Conservation (phyloP, 2,888 invertebrate genomes). For the Junonia oenone region DNA sequence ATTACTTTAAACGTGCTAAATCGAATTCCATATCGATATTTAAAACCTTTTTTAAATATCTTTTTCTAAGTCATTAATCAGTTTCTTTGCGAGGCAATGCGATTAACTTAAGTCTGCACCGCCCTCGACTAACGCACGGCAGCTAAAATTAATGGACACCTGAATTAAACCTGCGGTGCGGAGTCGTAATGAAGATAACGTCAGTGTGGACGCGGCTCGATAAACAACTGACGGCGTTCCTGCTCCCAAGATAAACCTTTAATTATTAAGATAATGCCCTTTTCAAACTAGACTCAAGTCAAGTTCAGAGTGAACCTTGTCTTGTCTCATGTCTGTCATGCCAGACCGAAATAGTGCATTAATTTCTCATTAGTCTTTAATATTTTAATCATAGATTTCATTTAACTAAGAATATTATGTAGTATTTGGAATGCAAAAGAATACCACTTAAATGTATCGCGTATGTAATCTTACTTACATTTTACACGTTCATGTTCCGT, state of each 20-base stretch:
- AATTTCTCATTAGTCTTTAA: background rate
- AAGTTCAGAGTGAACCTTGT: conserved; percentile 5
- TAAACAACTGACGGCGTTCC: conserved; percentile 70
- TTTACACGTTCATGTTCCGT: background rate
- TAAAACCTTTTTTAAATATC: background rate
- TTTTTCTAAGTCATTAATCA: background rate
- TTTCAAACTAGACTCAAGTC: conserved; percentile 16
- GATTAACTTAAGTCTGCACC: conserved; percentile 8
- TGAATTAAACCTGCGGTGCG: conserved; percentile 65
- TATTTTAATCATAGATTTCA: background rate
- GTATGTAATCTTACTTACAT: background rate
- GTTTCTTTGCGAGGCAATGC: background rate
- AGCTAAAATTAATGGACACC: conserved; percentile 71
- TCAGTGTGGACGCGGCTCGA: conserved; percentile 55
- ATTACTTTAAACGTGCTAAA: background rate
- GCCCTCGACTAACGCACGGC: conserved; percentile 36
- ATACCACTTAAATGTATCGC: background rate
- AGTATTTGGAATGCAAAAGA: background rate
- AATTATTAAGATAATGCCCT: conserved; percentile 64
- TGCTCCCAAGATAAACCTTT: conserved; percentile 60
- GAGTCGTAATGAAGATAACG: conserved; percentile 74
- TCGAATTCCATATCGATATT: background rate
- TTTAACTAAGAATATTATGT: background rate
- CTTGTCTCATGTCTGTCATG: conserved; percentile 25
- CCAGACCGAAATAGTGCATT: background rate